phyloP scores from a whole-genome alignment of 2,797 vertebrate species.

The Telmatherina bonti region DNA sequence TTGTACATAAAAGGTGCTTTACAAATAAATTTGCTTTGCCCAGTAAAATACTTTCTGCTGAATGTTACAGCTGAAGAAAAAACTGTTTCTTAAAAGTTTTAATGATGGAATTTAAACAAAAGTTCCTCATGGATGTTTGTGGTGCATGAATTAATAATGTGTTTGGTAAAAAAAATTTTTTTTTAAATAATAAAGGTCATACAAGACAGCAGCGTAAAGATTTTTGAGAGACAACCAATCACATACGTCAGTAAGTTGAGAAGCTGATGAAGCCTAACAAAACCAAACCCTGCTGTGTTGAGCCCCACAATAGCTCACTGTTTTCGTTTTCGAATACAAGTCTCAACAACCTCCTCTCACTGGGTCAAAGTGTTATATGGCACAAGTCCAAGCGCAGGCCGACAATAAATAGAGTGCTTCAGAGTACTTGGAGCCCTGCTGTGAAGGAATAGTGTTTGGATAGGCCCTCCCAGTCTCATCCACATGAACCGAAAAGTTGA shows the following conservation, averaged over 20 bases:
- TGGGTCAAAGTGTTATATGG: conserved; percentile 79
- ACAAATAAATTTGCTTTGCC: too few species aligned
- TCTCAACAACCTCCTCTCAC: conserved; percentile 76
- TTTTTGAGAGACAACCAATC: conserved; percentile 47
- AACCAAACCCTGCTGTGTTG: conserved; percentile 66
- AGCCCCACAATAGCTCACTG: conserved; percentile 80
- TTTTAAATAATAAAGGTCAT: conserved; percentile 2
- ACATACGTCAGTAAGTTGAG: conserved; percentile 66
- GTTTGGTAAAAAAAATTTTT: not conserved
- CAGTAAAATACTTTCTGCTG: not conserved
- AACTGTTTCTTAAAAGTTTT: not conserved
- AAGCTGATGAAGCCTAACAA: conserved; percentile 72
- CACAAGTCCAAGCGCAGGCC: conserved; percentile 79
- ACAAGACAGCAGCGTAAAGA: conserved; percentile 25
- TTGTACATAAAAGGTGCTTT: too few species aligned
- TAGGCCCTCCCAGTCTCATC: conserved; percentile 83
- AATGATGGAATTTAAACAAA: not conserved
- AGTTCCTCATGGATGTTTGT: conserved; percentile 15
- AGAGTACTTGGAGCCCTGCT: conserved; percentile 65
- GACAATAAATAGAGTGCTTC: conserved; percentile 70
- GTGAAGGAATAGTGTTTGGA: conserved; percentile 77
- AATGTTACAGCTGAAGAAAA: not conserved
- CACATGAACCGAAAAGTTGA: conserved; percentile 87
- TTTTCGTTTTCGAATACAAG: conserved; percentile 74
- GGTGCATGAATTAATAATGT: conserved; percentile 6